These are phyloP conservation scores for Aphaenogaster floridana DNA, from an alignment of 1,140 invertebrate species.

Conservation along the genomic window DNA sequence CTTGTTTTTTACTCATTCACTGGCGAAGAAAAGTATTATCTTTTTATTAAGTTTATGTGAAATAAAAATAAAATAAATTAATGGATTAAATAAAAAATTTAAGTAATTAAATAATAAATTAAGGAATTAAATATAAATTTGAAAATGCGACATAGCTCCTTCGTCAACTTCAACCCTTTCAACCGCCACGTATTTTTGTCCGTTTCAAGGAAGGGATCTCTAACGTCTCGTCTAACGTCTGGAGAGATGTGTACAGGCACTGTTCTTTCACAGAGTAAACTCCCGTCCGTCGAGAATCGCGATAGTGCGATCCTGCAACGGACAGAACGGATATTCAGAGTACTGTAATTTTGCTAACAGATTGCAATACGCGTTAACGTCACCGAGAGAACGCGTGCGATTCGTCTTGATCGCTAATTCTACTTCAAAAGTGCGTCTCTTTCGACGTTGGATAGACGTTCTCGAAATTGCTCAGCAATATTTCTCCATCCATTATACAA, in stretches of 20 bases:
- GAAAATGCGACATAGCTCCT: background rate
- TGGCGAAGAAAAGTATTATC: no score
- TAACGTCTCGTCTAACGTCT: constrained; percentile 80
- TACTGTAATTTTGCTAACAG: background rate
- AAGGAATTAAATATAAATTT: background rate
- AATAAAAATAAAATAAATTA: background rate
- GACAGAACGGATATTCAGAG: constrained; percentile 40
- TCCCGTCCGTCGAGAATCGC: background rate
- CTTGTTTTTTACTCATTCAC: no score
- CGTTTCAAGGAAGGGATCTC: constrained; percentile 56
- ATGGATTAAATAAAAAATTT: background rate
- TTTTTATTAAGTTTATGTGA: no score
- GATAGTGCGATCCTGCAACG: background rate
- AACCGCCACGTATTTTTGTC: background rate
- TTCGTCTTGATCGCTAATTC: background rate
- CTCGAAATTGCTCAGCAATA: background rate
- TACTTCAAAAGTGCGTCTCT: background rate
- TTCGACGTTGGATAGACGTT: background rate
- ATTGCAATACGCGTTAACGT: constrained; percentile 19
- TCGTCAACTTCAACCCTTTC: background rate
- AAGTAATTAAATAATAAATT: background rate
- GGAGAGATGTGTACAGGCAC: constrained; percentile 82
- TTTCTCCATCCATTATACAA: background rate
- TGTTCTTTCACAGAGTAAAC: constrained; percentile 83
- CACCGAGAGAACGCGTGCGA: background rate